Evolutionary conservation across 2,888 invertebrate genomes (phyloP).

Genomic region (Sinotaia quadrata): DNA sequence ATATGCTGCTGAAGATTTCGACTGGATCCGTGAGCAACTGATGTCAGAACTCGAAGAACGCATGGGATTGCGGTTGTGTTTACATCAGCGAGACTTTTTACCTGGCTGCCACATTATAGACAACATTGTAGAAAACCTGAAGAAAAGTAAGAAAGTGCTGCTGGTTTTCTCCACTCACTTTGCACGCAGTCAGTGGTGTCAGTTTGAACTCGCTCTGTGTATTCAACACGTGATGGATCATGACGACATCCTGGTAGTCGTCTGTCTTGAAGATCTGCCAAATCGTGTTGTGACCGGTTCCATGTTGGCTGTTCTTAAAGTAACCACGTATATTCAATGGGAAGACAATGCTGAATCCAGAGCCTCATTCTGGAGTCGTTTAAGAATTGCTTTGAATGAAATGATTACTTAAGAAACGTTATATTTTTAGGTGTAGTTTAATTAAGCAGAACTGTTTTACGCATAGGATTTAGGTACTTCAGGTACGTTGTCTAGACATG

Average conservation of each 20-base stretch:
- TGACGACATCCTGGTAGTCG: conserved; percentile 74
- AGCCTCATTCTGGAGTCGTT: conserved; percentile 1
- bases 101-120: conserved; percentile 81
- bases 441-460: too few species aligned
- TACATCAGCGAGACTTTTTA: conserved; percentile 83
- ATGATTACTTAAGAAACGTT: too few species aligned
- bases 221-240: conserved; percentile 19
- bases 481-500: too few species aligned
- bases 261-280: conserved; percentile 80
- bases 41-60: conserved; percentile 77
- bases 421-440: too few species aligned
- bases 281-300: conserved; percentile 77
- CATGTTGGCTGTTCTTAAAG: conserved; percentile 79
- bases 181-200: conserved; percentile 46
- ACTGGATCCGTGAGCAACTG: conserved; percentile 79
- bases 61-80: conserved; percentile 73
- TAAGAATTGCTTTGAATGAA: background rate
- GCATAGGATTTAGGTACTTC: too few species aligned
- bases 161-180: conserved; percentile 77
- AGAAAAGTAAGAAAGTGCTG: conserved; percentile 78
- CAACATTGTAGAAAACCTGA: conserved; percentile 82
- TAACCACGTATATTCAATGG: conserved; percentile 75
- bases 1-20: conserved; percentile 79
- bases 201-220: conserved; percentile 37
- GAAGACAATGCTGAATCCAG: background rate